Evolutionary conservation across 1,140 invertebrate species (phyloP).

Genomic region (Papilio aristodemus): DNA sequence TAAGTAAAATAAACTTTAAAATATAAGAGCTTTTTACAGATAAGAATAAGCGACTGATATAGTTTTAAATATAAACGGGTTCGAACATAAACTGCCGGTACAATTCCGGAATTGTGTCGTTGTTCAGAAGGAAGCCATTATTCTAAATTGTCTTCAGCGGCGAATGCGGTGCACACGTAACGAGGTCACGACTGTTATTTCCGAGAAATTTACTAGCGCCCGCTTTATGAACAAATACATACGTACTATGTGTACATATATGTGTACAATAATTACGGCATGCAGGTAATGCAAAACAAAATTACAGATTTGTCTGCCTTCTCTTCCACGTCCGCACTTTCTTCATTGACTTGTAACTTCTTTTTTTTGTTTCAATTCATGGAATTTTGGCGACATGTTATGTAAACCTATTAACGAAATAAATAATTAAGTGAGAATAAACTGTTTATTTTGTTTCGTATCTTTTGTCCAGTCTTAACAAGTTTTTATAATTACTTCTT

Average conservation of each 20-base stretch:
- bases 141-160: conserved; percentile 20
- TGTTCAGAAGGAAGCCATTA: conserved; percentile 9
- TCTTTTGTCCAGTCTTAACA: too few relatives aligned
- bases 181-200: conserved; percentile 13
- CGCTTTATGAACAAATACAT: conserved; percentile 10
- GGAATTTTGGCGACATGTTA: background rate
- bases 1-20: background rate
- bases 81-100: background rate
- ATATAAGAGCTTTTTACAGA: background rate
- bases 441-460: background rate
- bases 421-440: background rate
- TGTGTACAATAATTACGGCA: background rate
- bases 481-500: background rate
- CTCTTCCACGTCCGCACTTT: background rate
- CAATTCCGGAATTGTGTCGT: background rate
- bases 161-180: conserved; percentile 7
- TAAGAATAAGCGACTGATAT: background rate
- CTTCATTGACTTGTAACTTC: background rate
- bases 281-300: conserved; percentile 1
- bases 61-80: conserved; percentile 5
- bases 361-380: conserved; percentile 1
- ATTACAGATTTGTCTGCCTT: background rate
- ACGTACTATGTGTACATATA: background rate
- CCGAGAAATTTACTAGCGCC: conserved; percentile 15
- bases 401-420: background rate